Evolutionary conservation across 2,888 invertebrate genomes (phyloP), one percentile per base, ranked within the genome.

Genomic region (Plusia festucae): DNA sequence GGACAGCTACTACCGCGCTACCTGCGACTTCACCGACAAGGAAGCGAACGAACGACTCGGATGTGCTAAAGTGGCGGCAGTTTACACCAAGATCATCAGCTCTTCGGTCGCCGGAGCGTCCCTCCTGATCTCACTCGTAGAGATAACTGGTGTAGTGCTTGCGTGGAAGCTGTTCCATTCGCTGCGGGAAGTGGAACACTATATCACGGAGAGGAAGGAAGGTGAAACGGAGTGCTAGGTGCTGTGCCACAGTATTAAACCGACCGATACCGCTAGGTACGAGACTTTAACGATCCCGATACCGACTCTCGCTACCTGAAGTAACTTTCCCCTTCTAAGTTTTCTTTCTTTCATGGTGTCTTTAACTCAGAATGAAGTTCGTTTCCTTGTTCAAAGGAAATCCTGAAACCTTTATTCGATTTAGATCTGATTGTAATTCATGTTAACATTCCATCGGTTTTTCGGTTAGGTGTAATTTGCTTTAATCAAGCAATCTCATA

Each of bases 21-120:
- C 89, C 11, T 95, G 95, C 60, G 94, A 94, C 53, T 94, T 95
- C 75, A 95, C 95, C 0, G 94, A 95, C 58, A 95, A 95, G 77
- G 95, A 95, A 77, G 95, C 95, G 0, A 95, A 95, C 66, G 95
- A 95, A 66, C 85, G 94, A 78, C 78, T 94, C 51, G 95, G 95
- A 51, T 95, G 94, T 87, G 94, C 94, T 73, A 94, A 94, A 85
- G 95, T 95, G 65, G 95, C 95, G 0, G 81, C 94, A n/a, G 95
- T 94, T 22, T 95, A 95, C 73, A 92, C 93, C 0, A 94, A 94
- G 83, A 95, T 95, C 60, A 94, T 95, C 75, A 93, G 93, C 67
- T 94, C 94, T 0, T 93, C 93, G 0, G 88, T 95, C 0, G 94
- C 94, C 9, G 94, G 93, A 15, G 92, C 92, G 40, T 93, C 94